Conservation (phyloP, 1,140 invertebrate genomes). For the Protaetia brevitarsis region DNA sequence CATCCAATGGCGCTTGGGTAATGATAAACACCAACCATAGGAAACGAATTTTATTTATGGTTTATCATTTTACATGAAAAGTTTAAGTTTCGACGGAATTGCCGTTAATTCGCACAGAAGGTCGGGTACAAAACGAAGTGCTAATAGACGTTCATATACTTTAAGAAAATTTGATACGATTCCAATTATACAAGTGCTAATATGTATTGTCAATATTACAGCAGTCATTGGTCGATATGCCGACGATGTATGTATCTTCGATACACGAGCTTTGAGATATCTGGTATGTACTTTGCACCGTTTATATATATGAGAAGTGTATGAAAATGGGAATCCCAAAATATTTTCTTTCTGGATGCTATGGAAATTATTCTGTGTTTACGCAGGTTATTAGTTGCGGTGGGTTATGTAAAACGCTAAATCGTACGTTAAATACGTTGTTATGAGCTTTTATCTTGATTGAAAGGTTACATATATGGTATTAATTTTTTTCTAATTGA, state of each 20-base stretch:
- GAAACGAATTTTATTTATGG: too few relatives aligned
- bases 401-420: not conserved
- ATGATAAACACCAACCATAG: not conserved
- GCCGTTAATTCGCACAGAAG: not conserved
- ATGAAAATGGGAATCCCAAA: constrained; percentile 3
- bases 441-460: not conserved
- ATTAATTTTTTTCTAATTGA: too few relatives aligned
- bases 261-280: too few relatives aligned
- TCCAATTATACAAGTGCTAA: constrained; percentile 3
- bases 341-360: not conserved
- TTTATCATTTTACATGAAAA: too few relatives aligned
- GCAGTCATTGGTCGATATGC: not conserved
- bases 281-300: not conserved
- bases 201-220: not conserved
- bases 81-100: not conserved
- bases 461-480: not conserved
- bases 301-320: not conserved
- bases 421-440: not conserved
- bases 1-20: not conserved
- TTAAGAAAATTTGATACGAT: not conserved
- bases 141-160: not conserved
- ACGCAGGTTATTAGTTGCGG: not conserved
- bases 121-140: not conserved
- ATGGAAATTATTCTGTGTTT: not conserved
- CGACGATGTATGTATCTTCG: too few relatives aligned